Evolutionary conservation across 1,140 invertebrate genomes (phyloP).

Genomic region (Drosophila mayri): DNA sequence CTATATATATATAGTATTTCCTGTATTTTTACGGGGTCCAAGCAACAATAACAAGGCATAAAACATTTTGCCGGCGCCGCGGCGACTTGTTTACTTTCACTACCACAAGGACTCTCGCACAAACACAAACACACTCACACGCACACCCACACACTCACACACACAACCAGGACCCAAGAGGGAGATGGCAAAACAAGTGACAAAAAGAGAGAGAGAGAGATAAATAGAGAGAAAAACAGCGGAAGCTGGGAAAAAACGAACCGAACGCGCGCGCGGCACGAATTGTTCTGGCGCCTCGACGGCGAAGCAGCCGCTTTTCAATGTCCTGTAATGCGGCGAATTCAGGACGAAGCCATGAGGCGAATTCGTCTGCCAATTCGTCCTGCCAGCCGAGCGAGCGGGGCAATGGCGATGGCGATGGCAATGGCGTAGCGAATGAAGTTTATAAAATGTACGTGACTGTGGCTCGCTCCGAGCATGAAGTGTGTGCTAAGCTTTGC

Average conservation of each 20-base stretch:
- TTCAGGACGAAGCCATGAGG: slow-evolving; percentile 26
- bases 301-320: slow-evolving; percentile 60
- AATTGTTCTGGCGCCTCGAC: slow-evolving; percentile 68
- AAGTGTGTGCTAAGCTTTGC: slow-evolving; percentile 80
- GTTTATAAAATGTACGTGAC: slow-evolving; percentile 80
- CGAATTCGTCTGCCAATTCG: slow-evolving; percentile 30
- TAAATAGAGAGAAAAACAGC: neutral
- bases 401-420: slow-evolving; percentile 32
- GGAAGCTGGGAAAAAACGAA: slow-evolving; percentile 45
- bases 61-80: slow-evolving; percentile 52
- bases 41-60: slow-evolving; percentile 39
- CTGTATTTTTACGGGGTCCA: slow-evolving; percentile 15
- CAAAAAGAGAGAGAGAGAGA: slow-evolving; percentile 10
- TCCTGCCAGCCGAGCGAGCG: slow-evolving; percentile 7
- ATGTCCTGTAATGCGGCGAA: slow-evolving; percentile 52
- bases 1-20: slow-evolving; percentile 2
- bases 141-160: slow-evolving; percentile 3
- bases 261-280: slow-evolving; percentile 80
- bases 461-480: slow-evolving; percentile 72
- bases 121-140: neutral
- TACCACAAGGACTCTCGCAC: slow-evolving; percentile 29
- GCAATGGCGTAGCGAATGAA: slow-evolving; percentile 48
- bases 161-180: slow-evolving; percentile 1
- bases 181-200: slow-evolving; percentile 8
- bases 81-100: slow-evolving; percentile 75